Evolutionary conservation across 2,797 vertebrate genomes (phyloP).

Genomic region (Iguana delicatissima): DNA sequence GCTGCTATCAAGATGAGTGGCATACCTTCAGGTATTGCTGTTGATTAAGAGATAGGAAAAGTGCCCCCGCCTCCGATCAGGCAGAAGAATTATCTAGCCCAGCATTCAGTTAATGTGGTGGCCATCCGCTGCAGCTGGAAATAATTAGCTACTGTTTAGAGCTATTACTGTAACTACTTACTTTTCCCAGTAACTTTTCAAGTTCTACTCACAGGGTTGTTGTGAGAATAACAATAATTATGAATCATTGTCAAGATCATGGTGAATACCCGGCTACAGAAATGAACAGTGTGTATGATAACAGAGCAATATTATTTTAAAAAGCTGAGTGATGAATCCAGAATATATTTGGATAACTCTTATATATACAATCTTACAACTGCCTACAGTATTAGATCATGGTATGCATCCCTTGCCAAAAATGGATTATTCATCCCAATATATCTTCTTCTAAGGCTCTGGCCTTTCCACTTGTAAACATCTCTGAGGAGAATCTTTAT

Average conservation of each 20-base stretch:
- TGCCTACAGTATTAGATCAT: not conserved
- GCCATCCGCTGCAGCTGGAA: too few relatives aligned
- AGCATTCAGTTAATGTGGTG: too few relatives aligned
- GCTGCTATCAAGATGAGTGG: not conserved
- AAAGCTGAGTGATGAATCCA: too few relatives aligned
- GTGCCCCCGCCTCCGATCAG: too few relatives aligned
- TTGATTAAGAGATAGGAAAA: not conserved
- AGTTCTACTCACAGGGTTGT: not conserved
- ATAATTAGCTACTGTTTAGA: too few relatives aligned
- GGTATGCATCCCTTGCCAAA: not conserved
- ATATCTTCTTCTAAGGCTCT: slow-evolving; percentile 19
- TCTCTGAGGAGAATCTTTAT: not conserved
- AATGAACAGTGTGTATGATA: not conserved
- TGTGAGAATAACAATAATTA: not conserved
- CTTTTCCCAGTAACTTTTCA: not conserved
- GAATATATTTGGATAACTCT: not conserved
- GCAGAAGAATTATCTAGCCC: too few relatives aligned
- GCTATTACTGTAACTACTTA: not conserved
- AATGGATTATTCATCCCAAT: not conserved
- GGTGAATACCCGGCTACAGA: not conserved
- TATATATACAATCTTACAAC: not conserved
- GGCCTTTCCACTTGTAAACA: slow-evolving; percentile 10
- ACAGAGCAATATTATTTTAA: slow-evolving; percentile 6
- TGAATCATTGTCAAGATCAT: not conserved
- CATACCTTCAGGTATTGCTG: not conserved